Evolutionary conservation across 1,140 invertebrate genomes (phyloP).

Genomic region (Pseudomyrmex concolor): DNA sequence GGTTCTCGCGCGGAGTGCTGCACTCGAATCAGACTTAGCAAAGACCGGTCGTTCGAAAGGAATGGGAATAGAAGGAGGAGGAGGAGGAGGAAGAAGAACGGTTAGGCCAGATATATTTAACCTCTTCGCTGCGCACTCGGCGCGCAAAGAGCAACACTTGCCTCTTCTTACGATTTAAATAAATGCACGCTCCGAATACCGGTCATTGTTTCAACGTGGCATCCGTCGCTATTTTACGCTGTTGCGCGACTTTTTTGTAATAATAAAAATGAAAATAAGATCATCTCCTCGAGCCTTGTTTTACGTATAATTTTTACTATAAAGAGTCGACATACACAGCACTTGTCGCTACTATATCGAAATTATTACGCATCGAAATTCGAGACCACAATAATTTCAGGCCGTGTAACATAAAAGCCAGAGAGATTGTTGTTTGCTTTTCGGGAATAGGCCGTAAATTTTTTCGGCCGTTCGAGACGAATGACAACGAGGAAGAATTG

Average conservation of each 20-base stretch:
- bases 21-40: constrained; percentile 53
- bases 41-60: constrained; percentile 65
- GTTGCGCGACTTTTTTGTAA: constrained; percentile 36
- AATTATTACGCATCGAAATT: no score
- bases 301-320: no score
- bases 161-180: constrained; percentile 80
- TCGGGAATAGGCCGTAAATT: no score
- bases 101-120: constrained; percentile 80
- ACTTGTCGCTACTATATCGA: no score
- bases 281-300: background rate
- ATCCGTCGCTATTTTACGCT: constrained; percentile 28
- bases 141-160: constrained; percentile 77
- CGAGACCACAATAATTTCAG: no score
- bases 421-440: no score
- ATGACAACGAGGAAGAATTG: no score
- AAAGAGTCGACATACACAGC: no score
- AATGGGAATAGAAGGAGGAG: constrained; percentile 67
- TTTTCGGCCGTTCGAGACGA: no score
- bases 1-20: constrained; percentile 25
- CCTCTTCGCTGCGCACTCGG: constrained; percentile 75
- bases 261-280: constrained; percentile 7
- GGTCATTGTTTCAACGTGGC: constrained; percentile 76
- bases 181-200: constrained; percentile 80
- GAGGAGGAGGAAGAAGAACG: constrained; percentile 46
- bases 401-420: no score